phyloP scores from a whole-genome alignment of 2,888 invertebrate species.

The Abrostola triplasia region DNA sequence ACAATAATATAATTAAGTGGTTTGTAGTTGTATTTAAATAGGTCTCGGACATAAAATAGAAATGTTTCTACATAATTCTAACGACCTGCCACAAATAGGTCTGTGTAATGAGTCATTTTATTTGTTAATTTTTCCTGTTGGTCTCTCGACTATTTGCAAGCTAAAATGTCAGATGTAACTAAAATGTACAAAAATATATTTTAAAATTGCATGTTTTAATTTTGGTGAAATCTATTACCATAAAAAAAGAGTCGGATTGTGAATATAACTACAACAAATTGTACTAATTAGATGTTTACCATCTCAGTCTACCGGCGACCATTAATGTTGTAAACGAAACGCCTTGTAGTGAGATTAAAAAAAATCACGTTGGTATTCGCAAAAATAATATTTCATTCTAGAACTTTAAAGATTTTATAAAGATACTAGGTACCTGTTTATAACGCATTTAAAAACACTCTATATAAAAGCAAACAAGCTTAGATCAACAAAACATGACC shows the following conservation, averaged over 20 bases:
- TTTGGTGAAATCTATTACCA: not conserved
- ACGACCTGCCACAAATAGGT: conserved; percentile 26
- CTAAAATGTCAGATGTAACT: not conserved
- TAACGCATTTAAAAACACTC: no score
- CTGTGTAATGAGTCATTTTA: conserved; percentile 27
- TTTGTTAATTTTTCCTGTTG: conserved; percentile 39
- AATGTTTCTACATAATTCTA: conserved; percentile 38
- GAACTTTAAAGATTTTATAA: no score
- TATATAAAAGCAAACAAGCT: not conserved
- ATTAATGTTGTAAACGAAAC: no score
- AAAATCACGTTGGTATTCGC: no score
- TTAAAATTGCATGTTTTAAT: not conserved
- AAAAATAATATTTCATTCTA: no score
- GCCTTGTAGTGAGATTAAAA: no score
- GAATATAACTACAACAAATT: conserved; percentile 6
- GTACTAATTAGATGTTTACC: not conserved
- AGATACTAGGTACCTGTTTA: no score
- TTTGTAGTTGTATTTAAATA: conserved; percentile 24
- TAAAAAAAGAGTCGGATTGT: conserved; percentile 12
- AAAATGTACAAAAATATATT: not conserved
- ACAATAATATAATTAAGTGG: conserved; percentile 37
- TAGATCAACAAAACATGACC: conserved; percentile 9
- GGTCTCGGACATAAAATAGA: conserved; percentile 37
- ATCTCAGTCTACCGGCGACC: no score
- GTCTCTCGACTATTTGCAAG: conserved; percentile 10